Percentiles rank a stretch among this genome's conserved stretches.
These are phyloP conservation scores for Micrasema longulum DNA, from an alignment of 1,140 invertebrate species.

Conservation along the genomic window DNA sequence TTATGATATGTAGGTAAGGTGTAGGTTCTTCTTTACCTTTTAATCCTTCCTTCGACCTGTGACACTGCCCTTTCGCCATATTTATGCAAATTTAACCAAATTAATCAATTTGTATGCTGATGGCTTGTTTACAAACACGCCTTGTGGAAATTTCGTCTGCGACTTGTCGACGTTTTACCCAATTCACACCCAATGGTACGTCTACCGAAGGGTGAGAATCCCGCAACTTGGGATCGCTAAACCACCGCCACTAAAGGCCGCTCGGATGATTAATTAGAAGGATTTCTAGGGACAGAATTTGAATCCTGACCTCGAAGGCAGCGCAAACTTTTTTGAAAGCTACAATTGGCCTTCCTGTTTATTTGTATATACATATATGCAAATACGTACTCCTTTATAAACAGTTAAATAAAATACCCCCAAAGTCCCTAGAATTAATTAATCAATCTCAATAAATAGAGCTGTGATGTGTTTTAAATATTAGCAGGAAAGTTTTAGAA, in stretches of 20 bases:
- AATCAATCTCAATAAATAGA: too few species aligned
- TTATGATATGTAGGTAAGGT: too few species aligned
- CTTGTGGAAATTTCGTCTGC: conserved; percentile 29
- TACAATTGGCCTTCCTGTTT: too few species aligned
- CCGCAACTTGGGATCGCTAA: neutral
- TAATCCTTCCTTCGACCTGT: conserved; percentile 10
- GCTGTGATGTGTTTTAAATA: too few species aligned
- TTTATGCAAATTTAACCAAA: conserved; percentile 54
- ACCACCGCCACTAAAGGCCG: conserved; percentile 16
- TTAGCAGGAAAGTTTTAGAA: too few species aligned
- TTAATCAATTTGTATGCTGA: conserved; percentile 55
- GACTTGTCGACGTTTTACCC: conserved; percentile 19
- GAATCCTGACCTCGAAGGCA: neutral
- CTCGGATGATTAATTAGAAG: conserved; percentile 33
- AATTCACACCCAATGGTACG: conserved; percentile 18
- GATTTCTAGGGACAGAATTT: conserved; percentile 18
- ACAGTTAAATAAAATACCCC: too few species aligned
- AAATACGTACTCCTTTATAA: too few species aligned
- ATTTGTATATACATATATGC: too few species aligned
- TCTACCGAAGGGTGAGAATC: conserved; percentile 7
- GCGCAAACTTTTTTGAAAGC: neutral
- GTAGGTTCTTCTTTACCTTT: neutral
- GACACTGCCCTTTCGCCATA: conserved; percentile 48
- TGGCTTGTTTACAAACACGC: conserved; percentile 54
- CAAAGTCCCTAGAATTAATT: too few species aligned